These are phyloP conservation scores for Clistopyga incitator DNA, from an alignment of 2,888 invertebrate species.

Conservation along the genomic window DNA sequence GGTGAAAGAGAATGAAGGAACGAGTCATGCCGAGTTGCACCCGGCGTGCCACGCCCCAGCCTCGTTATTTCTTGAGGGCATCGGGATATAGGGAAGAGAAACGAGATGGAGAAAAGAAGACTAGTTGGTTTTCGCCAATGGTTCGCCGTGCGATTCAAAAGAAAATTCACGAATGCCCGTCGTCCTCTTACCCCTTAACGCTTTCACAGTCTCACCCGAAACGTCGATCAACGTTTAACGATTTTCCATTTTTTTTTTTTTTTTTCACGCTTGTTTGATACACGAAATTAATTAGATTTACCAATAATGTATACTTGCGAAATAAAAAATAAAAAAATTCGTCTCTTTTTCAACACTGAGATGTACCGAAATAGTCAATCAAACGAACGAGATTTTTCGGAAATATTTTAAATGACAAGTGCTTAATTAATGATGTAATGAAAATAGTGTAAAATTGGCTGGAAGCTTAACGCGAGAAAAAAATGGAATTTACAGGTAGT, in stretches of 20 bases:
- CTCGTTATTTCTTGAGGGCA: slow-evolving; percentile 66
- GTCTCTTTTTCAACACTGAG: no score
- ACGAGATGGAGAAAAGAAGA: slow-evolving; percentile 44
- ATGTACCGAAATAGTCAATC: no score
- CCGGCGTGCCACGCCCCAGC: slow-evolving; percentile 61
- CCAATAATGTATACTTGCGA: no score
- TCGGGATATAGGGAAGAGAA: slow-evolving; percentile 43
- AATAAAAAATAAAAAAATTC: no score
- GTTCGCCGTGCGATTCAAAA: slow-evolving; percentile 53
- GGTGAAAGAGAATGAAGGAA: slow-evolving; percentile 60
- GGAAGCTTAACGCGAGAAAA: background rate
- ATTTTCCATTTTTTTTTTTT: background rate
- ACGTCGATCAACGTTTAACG: slow-evolving; percentile 20
- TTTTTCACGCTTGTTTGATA: background rate
- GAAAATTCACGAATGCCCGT: slow-evolving; percentile 57
- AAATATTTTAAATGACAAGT: no score
- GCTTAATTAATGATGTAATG: no score
- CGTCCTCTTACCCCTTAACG: slow-evolving; percentile 24
- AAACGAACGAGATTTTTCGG: no score
- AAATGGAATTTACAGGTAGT: background rate
- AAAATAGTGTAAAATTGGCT: no score
- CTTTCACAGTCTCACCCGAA: background rate
- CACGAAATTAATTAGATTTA: no score
- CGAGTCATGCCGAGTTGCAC: slow-evolving; percentile 53
- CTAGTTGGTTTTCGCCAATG: slow-evolving; percentile 52